Conservation (phyloP, 2,113 vertebrate species). For the Istiophorus platypterus region DNA sequence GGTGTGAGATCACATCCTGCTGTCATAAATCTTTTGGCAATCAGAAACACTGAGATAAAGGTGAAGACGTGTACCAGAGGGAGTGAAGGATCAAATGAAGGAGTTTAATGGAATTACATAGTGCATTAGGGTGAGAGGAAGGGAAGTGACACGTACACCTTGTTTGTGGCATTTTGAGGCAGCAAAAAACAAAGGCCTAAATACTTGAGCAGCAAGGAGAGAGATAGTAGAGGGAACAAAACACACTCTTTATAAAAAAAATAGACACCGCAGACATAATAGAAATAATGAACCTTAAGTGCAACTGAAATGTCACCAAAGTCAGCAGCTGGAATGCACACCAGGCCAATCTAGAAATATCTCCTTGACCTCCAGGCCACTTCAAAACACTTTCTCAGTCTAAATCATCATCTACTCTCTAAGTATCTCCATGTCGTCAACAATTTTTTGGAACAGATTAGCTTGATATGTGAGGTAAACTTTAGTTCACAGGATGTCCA, state of each 20-base stretch:
- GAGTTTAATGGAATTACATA: not conserved
- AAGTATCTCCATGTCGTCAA: not conserved
- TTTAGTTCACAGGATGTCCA: not conserved
- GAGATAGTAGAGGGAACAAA: not conserved
- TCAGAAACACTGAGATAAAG: constrained; percentile 20
- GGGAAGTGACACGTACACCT: too few relatives aligned
- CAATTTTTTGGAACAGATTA: constrained; percentile 22
- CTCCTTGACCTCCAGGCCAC: constrained; percentile 12
- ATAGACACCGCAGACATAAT: not conserved
- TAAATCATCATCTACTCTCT: constrained; percentile 1
- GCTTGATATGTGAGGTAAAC: not conserved
- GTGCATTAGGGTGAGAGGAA: not conserved
- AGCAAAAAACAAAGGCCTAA: too few relatives aligned
- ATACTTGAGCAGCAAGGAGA: too few relatives aligned
- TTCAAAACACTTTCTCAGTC: constrained; percentile 22
- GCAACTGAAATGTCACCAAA: constrained; percentile 35
- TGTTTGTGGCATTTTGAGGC: too few relatives aligned
- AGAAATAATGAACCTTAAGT: constrained; percentile 2
- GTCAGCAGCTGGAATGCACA: constrained; percentile 41
- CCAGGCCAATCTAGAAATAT: not conserved
- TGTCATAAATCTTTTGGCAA: constrained; percentile 51
- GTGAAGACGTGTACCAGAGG: constrained; percentile 3
- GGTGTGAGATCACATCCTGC: constrained; percentile 75
- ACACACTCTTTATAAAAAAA: not conserved
- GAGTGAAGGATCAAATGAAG: not conserved